phyloP scores from a whole-genome alignment of 2,888 invertebrate genomes.

The Epinotia ramella region DNA sequence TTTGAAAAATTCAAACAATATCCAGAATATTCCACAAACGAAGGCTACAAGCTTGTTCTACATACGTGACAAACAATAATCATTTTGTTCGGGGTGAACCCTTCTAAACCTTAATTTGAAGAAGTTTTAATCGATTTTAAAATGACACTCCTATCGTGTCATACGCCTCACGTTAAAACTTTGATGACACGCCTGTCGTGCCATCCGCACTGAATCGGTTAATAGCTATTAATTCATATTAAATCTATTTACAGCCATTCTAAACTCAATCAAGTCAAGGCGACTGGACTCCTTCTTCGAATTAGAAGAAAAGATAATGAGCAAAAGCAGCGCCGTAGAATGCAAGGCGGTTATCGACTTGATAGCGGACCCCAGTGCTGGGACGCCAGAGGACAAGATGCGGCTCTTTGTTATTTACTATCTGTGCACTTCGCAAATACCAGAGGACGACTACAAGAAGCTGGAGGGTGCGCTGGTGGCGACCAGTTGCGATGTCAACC shows the following conservation, averaged over 20 bases:
- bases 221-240: not conserved
- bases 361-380: conserved; percentile 93
- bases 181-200: too few relatives aligned
- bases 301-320: conserved; percentile 99
- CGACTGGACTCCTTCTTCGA: conserved; percentile 98
- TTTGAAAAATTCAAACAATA: too few relatives aligned
- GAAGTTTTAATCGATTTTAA: too few relatives aligned
- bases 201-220: too few relatives aligned
- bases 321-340: conserved; percentile 88
- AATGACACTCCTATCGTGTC: too few relatives aligned
- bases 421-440: conserved; percentile 92
- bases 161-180: too few relatives aligned
- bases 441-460: conserved; percentile 93
- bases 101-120: too few relatives aligned
- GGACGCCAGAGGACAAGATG: conserved; percentile 96
- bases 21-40: too few relatives aligned
- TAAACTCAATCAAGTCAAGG: conserved; percentile 94
- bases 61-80: too few relatives aligned
- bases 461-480: conserved; percentile 91
- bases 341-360: conserved; percentile 96
- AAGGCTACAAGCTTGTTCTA: too few relatives aligned
- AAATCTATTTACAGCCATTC: conserved; percentile 83
- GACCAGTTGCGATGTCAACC: conserved; percentile 94
- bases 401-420: conserved; percentile 96
- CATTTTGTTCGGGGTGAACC: too few relatives aligned